Evolutionary conservation across 35 echinoderm and acorn worm species (phyloP), one percentile per base, ranked within the genome.

Genomic region (Ophioderma brevispina): DNA sequence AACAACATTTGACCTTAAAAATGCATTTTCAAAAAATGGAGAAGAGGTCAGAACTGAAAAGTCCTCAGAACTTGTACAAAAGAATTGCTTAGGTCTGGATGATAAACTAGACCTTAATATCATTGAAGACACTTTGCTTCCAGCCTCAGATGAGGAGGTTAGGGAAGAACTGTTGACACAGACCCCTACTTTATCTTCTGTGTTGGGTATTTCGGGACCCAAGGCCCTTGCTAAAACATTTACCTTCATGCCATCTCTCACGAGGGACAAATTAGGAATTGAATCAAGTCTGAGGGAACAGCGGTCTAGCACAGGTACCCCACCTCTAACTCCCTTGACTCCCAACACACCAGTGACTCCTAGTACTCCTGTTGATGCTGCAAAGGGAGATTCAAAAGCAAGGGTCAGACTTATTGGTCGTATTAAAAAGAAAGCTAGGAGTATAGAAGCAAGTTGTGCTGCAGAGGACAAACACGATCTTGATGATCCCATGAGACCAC

Each of bases 361-460:
- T 17, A 59, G 52, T 40, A 87, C 92, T 39, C 46, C 77, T 0
- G 81, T 90, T 64, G 77, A 91, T 81, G 32, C 81, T 0, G 76
- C 91, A 0, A 89, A 80, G 55, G 88, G 79, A 55, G 85, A 64
- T 8, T 86, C 76, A 55, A 87, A 88, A 18, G 78, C 82, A 21
- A 32, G 82, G 35, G 42, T 92, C 10, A 78, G 42, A 41, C 42
- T 83, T 14, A 92, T 87, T 35, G 86, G 90, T 23, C 89, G 92
- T 52, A 87, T 92, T 0, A 96, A 93, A 77, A 96, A 96, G 84
- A 96, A 96, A 52, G 55, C 91, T 10, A 92, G 78, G 42, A 92
- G 91, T 43, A 49, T 88, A 23, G 94, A 96, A 55, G 75, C 92
- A 5, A 46, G 43, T 11, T 40, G 1, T 23, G 32, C 46, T 23